Evolutionary conservation across 1,140 invertebrate genomes (phyloP).

Genomic region (Bombus fervidus): DNA sequence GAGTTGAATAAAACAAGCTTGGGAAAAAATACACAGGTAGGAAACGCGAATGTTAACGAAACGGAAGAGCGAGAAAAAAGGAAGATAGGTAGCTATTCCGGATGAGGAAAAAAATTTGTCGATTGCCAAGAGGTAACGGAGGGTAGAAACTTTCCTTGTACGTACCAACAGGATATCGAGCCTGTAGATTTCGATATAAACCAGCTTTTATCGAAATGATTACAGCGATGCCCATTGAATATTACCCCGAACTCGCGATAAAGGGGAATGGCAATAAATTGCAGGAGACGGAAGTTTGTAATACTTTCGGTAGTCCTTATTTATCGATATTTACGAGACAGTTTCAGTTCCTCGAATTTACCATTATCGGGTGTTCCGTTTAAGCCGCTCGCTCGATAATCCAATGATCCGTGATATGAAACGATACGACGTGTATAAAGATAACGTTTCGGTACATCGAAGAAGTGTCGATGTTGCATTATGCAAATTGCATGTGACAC

Average conservation of each 20-base stretch:
- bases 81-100: neutral
- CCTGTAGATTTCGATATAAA: neutral
- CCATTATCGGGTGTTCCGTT: conserved; percentile 51
- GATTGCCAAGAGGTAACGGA: neutral
- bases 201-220: conserved; percentile 28
- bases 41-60: neutral
- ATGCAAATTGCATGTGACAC: conserved; percentile 53
- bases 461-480: conserved; percentile 50
- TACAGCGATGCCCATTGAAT: conserved; percentile 20
- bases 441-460: conserved; percentile 32
- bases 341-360: conserved; percentile 41
- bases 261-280: conserved; percentile 34
- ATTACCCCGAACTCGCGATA: neutral
- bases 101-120: neutral
- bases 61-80: neutral
- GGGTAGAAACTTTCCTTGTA: neutral
- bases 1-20: neutral
- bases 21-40: neutral
- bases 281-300: conserved; percentile 13
- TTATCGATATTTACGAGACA: conserved; percentile 50
- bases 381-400: conserved; percentile 40
- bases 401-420: conserved; percentile 46
- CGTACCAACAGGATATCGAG: neutral
- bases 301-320: conserved; percentile 53
- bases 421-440: conserved; percentile 50